Conservation (phyloP, 2,888 invertebrate species). For the Melanostoma scalare region DNA sequence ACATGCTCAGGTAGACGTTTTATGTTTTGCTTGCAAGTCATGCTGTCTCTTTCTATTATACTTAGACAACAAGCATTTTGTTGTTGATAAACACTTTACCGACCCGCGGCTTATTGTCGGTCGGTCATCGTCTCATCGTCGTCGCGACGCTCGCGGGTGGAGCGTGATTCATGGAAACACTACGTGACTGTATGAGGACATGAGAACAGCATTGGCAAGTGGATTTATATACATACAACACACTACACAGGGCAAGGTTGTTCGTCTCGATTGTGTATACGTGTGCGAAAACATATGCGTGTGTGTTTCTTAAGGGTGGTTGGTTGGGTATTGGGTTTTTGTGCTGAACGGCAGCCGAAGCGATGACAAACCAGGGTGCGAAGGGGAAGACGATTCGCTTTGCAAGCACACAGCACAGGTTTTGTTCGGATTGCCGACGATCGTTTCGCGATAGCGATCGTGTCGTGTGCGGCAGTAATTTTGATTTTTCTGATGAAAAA, state of each 20-base stretch:
- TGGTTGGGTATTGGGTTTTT: conserved; percentile 17
- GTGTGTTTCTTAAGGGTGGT: conserved; percentile 49
- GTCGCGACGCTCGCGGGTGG: conserved; percentile 18
- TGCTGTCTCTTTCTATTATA: conserved; percentile 33
- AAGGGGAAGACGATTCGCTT: conserved; percentile 52
- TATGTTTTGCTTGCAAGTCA: not conserved
- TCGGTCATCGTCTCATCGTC: conserved; percentile 23
- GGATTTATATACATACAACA: conserved; percentile 4
- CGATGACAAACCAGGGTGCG: not conserved
- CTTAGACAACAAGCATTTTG: conserved; percentile 33
- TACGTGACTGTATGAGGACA: conserved; percentile 63
- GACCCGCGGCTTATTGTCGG: conserved; percentile 36
- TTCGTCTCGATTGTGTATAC: conserved; percentile 42
- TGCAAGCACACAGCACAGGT: conserved; percentile 40
- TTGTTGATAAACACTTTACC: conserved; percentile 72
- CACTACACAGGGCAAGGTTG: conserved; percentile 72
- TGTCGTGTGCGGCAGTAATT: conserved; percentile 69
- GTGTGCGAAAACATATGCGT: conserved; percentile 20
- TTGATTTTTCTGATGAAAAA: conserved; percentile 52
- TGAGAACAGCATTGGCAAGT: conserved; percentile 52
- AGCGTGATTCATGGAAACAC: conserved; percentile 70
- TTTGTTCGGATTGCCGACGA: conserved; percentile 54
- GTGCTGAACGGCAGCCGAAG: conserved; percentile 4
- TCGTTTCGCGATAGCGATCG: conserved; percentile 57
- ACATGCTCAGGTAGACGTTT: not conserved